These are phyloP conservation scores for Bos javanicus DNA, from an alignment of 2,113 vertebrate species.

Conservation along the genomic window DNA sequence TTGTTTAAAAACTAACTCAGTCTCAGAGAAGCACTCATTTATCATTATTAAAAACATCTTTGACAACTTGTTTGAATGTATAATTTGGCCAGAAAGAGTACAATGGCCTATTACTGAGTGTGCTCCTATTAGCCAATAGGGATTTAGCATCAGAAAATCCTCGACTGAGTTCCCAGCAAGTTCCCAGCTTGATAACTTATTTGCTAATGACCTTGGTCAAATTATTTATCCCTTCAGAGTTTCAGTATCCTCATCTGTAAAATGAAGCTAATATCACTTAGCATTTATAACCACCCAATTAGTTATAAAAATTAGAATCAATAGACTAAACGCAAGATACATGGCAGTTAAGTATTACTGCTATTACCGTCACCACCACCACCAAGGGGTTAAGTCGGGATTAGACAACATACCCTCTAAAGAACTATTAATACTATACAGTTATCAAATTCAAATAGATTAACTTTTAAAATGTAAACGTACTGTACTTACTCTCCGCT, in stretches of 20 bases:
- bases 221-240: background rate
- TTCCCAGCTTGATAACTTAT: background rate
- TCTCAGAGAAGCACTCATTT: background rate
- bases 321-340: background rate
- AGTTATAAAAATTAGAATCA: background rate
- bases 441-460: background rate
- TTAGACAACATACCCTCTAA: background rate
- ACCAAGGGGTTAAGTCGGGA: background rate
- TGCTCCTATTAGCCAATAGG: background rate
- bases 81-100: background rate
- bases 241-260: background rate
- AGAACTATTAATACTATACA: background rate
- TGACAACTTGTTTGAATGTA: background rate
- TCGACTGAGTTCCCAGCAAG: background rate
- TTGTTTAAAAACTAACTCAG: constrained; percentile 17
- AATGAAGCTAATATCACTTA: background rate
- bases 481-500: background rate
- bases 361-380: background rate
- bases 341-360: background rate
- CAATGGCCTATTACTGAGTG: background rate
- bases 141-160: background rate
- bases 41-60: background rate
- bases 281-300: background rate
- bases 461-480: background rate
- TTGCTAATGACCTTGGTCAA: background rate